Base-by-base conservation (phyloP, 1,140 invertebrate genomes). In the Hirudo medicinalis region DNA sequence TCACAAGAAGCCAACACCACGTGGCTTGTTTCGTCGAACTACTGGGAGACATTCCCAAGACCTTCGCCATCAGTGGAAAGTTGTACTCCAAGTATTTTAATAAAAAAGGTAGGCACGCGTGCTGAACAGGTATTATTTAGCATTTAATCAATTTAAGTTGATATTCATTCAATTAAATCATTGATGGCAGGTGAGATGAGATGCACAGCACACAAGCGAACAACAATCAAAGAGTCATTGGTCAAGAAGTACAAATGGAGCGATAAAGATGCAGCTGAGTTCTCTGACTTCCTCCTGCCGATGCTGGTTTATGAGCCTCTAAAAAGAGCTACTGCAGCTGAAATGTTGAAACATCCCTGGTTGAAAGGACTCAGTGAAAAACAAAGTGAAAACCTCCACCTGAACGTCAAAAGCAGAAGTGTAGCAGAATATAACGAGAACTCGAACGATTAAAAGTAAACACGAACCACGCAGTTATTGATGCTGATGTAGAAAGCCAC, bases 11-110 rank as follows among this genome's bases (percentile, higher is more conserved):
- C 83, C 95, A 99, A 83, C 95, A 99, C 83, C 96, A 99, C 80
- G 85, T 99, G 75, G 95, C 96, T 53, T 94, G 97, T 79, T 96
- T 99, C 75, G 97, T 97, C 74, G 96, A 99, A 83, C 84, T 99
- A 55, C 84, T 98, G 53, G 96, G 96, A 67, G 88, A 92, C 76
- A 97, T 99, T 82, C 94, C 95, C 32, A 87, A 88, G 75, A 84
- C 88, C 74, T 90, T 99, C 78, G 91, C 91, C 67, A 86, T 91
- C 67, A 87, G 88, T 69, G 95, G 95, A 66, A 91, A 91, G 82
- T 90, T 95, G 80, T 94, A 91, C 66, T 87, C 89, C 78, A 87
- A 92, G 76, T 95, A 91, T 80, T 99, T 99, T 80, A 94, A 90
- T 79, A 90, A 91, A 77, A 91, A 89, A 82, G 91, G 91, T 76